A percentile compares a stretch with the other conserved stretches of the same genome.
These are phyloP conservation scores for Carcinoscorpius rotundicauda DNA, from an alignment of 1,140 invertebrate genomes.

Conservation along the genomic window DNA sequence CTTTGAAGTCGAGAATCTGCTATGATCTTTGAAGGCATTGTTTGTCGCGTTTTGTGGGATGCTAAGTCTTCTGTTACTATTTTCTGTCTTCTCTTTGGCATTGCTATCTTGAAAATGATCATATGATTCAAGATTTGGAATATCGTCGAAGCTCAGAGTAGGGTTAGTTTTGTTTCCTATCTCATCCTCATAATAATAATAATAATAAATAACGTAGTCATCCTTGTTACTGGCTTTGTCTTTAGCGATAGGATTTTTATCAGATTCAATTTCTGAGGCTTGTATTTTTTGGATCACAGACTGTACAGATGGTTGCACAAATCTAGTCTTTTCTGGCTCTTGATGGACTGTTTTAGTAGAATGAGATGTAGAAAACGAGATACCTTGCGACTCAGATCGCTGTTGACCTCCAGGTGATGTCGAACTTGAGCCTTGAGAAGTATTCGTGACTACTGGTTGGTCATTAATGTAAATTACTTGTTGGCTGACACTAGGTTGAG, in stretches of 20 bases:
- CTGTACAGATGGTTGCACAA: constrained; percentile 3
- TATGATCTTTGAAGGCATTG: neutral
- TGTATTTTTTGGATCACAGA: constrained; percentile 5
- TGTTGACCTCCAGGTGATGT: neutral
- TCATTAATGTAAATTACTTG: neutral
- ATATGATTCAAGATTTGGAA: constrained; percentile 16
- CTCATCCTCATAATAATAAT: constrained; percentile 20
- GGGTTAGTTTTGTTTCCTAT: constrained; percentile 9
- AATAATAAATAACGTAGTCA: constrained; percentile 19
- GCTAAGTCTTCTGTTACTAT: neutral
- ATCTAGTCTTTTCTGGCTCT: neutral
- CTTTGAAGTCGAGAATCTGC: neutral
- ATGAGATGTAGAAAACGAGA: constrained; percentile 4
- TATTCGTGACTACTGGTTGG: neutral
- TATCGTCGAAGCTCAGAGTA: constrained; percentile 18
- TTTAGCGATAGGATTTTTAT: constrained; percentile 7
- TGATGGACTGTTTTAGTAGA: neutral
- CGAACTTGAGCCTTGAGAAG: neutral
- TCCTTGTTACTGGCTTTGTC: constrained; percentile 14
- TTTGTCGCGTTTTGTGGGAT: neutral
- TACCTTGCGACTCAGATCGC: neutral
- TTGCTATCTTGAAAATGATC: constrained; percentile 1
- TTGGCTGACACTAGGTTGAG: neutral
- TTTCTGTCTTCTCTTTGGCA: neutral
- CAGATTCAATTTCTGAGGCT: constrained; percentile 11